These are phyloP conservation scores for Solea senegalensis DNA, from an alignment of 2,113 vertebrate genomes.

Conservation along the genomic window DNA sequence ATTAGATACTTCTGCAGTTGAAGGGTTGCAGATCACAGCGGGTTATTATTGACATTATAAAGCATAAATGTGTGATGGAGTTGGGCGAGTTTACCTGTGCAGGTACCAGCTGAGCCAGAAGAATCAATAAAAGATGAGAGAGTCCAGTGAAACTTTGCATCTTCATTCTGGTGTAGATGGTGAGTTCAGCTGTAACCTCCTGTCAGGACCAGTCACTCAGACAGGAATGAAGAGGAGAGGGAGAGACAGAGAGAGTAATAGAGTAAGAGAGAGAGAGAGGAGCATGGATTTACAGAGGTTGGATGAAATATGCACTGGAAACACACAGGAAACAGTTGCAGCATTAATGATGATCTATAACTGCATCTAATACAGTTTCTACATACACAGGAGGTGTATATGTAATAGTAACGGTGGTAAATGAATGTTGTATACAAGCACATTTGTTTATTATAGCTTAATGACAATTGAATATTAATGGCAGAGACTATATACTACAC, in stretches of 20 bases:
- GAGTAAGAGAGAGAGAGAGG: not conserved
- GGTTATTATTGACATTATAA: not conserved
- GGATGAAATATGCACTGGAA: not conserved
- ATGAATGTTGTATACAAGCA: too few relatives aligned
- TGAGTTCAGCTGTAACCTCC: not conserved
- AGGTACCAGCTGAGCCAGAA: slow-evolving; percentile 59
- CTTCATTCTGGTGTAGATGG: slow-evolving; percentile 7
- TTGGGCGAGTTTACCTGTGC: slow-evolving; percentile 61
- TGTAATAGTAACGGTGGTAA: too few relatives aligned
- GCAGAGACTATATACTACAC: too few relatives aligned
- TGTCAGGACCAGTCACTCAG: not conserved
- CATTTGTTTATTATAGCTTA: too few relatives aligned
- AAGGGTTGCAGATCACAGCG: not conserved
- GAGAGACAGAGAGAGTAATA: not conserved
- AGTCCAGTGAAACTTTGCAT: slow-evolving; percentile 54
- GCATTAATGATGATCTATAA: too few relatives aligned
- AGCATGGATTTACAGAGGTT: not conserved
- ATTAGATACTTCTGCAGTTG: too few relatives aligned
- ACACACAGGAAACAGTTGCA: too few relatives aligned
- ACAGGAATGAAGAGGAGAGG: not conserved
- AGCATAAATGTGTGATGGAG: not conserved
- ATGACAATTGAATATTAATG: too few relatives aligned
- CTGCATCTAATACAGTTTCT: too few relatives aligned
- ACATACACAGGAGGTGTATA: too few relatives aligned
- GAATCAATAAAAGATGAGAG: slow-evolving; percentile 43